These are phyloP conservation scores for Nothocercus julius DNA, from an alignment of 2,113 vertebrate genomes.

Conservation along the genomic window DNA sequence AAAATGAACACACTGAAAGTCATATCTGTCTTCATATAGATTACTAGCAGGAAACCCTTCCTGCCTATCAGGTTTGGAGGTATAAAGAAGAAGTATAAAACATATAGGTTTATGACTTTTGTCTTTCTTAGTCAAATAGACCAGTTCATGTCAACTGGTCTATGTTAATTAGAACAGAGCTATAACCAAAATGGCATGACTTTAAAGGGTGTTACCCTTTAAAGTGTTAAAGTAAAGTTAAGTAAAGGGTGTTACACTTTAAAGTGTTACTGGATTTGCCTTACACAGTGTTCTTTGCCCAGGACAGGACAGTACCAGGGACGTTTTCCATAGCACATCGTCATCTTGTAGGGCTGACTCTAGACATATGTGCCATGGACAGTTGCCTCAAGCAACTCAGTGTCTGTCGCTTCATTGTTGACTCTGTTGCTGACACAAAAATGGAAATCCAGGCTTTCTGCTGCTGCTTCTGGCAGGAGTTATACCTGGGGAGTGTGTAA, in stretches of 20 bases:
- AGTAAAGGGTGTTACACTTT: too few relatives aligned
- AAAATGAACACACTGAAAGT: neutral
- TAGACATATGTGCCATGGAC: neutral
- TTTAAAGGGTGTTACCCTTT: neutral
- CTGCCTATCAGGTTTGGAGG: neutral
- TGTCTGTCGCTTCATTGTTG: neutral
- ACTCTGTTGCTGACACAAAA: neutral
- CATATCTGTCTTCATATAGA: neutral
- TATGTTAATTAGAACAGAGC: neutral
- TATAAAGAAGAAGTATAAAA: neutral
- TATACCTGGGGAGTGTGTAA: neutral
- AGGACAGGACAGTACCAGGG: accelerated
- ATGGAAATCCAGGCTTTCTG: neutral
- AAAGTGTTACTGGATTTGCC: neutral
- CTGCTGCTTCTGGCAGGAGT: neutral
- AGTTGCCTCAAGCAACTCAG: neutral
- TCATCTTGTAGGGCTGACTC: neutral
- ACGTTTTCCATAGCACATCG: neutral
- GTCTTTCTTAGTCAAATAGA: neutral
- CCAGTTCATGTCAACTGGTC: neutral
- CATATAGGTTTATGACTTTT: neutral
- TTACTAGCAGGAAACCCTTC: neutral
- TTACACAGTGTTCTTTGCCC: neutral
- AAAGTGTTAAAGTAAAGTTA: too few relatives aligned
- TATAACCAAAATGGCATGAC: neutral